Evolutionary conservation across 2,888 invertebrate species (phyloP).

Genomic region (Ennomos fuscantarius): DNA sequence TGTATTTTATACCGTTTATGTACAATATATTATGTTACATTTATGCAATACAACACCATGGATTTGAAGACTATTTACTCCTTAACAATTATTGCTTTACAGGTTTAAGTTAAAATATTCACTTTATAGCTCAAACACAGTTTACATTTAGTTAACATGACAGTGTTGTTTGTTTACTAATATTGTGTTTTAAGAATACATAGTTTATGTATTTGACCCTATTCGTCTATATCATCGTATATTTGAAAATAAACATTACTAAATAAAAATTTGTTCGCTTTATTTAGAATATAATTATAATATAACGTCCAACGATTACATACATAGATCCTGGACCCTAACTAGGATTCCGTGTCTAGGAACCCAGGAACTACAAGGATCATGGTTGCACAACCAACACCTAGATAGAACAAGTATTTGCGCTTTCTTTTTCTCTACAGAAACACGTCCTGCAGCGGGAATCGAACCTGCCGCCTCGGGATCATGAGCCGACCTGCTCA

Average conservation of each 20-base stretch:
- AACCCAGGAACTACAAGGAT: too few species aligned
- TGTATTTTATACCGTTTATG: conserved; percentile 22
- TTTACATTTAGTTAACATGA: conserved; percentile 19
- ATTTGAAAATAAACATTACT: conserved; percentile 36
- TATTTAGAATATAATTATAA: conserved; percentile 2
- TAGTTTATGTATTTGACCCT: conserved; percentile 30
- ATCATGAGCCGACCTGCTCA: too few species aligned
- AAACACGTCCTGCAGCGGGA: too few species aligned
- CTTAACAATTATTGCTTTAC: conserved; percentile 17
- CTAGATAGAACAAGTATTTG: too few species aligned
- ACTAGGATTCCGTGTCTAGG: too few species aligned
- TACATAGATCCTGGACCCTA: too few species aligned
- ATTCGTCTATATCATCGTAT: conserved; percentile 33
- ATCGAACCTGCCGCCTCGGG: too few species aligned
- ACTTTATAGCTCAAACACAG: conserved; percentile 17
- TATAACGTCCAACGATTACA: too few species aligned
- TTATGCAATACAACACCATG: conserved; percentile 3
- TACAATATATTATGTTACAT: conserved; percentile 18
- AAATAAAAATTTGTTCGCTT: conserved; percentile 23
- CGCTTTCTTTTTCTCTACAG: too few species aligned
- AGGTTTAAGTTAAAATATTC: conserved; percentile 23
- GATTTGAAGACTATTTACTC: conserved; percentile 5
- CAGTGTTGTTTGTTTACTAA: conserved; percentile 38
- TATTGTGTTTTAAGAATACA: conserved; percentile 33
- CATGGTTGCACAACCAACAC: too few species aligned